Evolutionary conservation across 2,888 invertebrate species (phyloP).

Genomic region (Tortrix viridana): DNA sequence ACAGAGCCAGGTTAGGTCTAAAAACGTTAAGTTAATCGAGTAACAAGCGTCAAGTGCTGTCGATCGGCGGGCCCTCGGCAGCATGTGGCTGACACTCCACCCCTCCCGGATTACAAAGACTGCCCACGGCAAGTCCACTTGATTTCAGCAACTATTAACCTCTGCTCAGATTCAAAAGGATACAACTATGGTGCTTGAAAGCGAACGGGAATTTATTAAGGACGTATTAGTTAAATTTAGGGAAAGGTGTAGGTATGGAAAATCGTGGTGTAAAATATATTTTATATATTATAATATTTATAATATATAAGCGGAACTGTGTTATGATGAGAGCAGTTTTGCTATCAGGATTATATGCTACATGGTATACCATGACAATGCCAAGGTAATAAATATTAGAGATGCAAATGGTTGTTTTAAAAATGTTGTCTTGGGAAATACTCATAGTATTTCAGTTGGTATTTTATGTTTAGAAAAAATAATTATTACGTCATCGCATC

Average conservation of each 20-base stretch:
- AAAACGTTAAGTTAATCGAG: slow-evolving; percentile 46
- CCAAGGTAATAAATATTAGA: no score
- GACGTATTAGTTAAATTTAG: no score
- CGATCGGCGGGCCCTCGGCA: slow-evolving; percentile 43
- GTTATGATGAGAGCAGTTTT: no score
- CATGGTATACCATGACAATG: no score
- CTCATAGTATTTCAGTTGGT: background rate
- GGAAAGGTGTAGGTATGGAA: no score
- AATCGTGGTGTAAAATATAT: no score
- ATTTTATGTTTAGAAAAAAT: background rate
- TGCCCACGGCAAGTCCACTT: slow-evolving; percentile 36
- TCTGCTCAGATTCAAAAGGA: slow-evolving; percentile 44
- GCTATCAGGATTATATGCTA: no score
- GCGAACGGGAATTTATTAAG: background rate
- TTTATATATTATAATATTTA: no score
- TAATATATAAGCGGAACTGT: no score
- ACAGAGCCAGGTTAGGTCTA: slow-evolving; percentile 21
- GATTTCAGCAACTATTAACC: slow-evolving; percentile 48
- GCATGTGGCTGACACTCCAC: slow-evolving; percentile 47
- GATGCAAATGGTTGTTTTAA: no score
- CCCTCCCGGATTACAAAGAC: slow-evolving; percentile 35
- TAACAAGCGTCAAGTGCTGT: slow-evolving; percentile 49
- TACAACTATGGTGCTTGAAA: slow-evolving; percentile 8
- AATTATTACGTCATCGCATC: no score
- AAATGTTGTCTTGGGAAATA: background rate